These are phyloP conservation scores for Xylocopa sonorina DNA, from an alignment of 1,140 invertebrate species.

Conservation along the genomic window DNA sequence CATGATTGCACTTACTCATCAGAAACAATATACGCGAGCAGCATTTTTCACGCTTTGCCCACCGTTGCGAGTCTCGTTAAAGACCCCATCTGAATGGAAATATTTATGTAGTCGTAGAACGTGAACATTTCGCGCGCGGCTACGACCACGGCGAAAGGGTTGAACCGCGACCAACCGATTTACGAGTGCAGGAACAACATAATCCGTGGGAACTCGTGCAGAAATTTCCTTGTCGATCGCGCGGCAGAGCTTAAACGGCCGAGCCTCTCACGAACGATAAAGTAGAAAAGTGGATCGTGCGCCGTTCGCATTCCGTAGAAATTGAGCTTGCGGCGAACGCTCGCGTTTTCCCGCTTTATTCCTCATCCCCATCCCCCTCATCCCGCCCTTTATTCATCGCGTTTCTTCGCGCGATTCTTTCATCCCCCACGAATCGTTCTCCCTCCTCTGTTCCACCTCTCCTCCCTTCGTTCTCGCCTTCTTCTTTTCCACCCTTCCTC, in stretches of 20 bases:
- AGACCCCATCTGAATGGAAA: not conserved
- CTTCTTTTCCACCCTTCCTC: too few relatives aligned
- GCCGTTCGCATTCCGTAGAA: conserved; percentile 60
- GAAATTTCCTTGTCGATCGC: conserved; percentile 56
- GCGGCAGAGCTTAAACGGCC: conserved; percentile 52
- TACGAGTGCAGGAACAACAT: conserved; percentile 43
- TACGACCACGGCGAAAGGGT: too few relatives aligned
- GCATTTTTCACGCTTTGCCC: too few relatives aligned
- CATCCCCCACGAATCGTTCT: not conserved
- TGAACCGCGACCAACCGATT: conserved; percentile 31
- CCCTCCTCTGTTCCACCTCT: not conserved
- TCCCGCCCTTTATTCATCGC: not conserved
- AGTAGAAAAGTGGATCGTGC: conserved; percentile 62
- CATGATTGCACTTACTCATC: too few relatives aligned
- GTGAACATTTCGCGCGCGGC: not conserved
- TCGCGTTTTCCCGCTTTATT: conserved; percentile 48
- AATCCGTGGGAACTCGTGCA: conserved; percentile 47
- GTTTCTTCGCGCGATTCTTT: conserved; percentile 28
- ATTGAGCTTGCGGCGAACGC: conserved; percentile 57
- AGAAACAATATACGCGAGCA: too few relatives aligned
- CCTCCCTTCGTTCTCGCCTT: not conserved
- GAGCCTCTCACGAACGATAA: conserved; percentile 52
- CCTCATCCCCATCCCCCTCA: not conserved
- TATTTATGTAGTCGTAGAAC: not conserved
- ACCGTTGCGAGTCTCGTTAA: too few relatives aligned